These are phyloP conservation scores for Oncorhynchus clarkii DNA, from an alignment of 2,113 vertebrate species.

Conservation along the genomic window DNA sequence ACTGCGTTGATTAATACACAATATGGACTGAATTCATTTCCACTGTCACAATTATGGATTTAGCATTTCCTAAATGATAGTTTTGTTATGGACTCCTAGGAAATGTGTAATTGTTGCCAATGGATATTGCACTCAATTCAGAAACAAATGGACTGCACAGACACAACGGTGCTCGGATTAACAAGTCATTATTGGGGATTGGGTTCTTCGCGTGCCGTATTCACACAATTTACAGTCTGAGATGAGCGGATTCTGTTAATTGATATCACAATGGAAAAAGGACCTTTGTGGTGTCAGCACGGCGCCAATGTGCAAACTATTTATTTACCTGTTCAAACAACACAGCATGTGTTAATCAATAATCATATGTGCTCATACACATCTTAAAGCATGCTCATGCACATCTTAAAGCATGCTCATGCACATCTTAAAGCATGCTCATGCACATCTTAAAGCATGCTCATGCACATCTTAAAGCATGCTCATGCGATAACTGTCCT, in stretches of 20 bases:
- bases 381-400: too few relatives aligned
- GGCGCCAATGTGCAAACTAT: neutral
- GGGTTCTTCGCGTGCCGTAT: slow-evolving; percentile 30
- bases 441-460: too few relatives aligned
- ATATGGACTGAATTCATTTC: slow-evolving; percentile 45
- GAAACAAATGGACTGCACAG: slow-evolving; percentile 59
- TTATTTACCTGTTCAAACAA: neutral
- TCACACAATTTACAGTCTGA: slow-evolving; percentile 48
- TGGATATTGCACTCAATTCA: slow-evolving; percentile 58
- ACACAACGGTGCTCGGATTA: slow-evolving; percentile 57
- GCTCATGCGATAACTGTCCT: too few relatives aligned
- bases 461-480: too few relatives aligned
- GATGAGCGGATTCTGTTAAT: slow-evolving; percentile 49
- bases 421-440: too few relatives aligned
- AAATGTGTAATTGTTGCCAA: slow-evolving; percentile 35
- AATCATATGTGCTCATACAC: too few relatives aligned
- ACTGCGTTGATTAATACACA: slow-evolving; percentile 30
- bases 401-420: too few relatives aligned
- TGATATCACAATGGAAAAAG: slow-evolving; percentile 6
- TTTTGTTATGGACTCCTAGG: slow-evolving; percentile 49
- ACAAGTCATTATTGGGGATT: slow-evolving; percentile 63
- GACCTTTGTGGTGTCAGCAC: too few relatives aligned
- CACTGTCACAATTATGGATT: slow-evolving; percentile 43
- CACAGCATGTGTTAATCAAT: too few relatives aligned
- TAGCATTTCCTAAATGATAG: slow-evolving; percentile 56